Evolutionary conservation across 2,113 vertebrate species (phyloP).

Genomic region (Neogobius melanostomus): DNA sequence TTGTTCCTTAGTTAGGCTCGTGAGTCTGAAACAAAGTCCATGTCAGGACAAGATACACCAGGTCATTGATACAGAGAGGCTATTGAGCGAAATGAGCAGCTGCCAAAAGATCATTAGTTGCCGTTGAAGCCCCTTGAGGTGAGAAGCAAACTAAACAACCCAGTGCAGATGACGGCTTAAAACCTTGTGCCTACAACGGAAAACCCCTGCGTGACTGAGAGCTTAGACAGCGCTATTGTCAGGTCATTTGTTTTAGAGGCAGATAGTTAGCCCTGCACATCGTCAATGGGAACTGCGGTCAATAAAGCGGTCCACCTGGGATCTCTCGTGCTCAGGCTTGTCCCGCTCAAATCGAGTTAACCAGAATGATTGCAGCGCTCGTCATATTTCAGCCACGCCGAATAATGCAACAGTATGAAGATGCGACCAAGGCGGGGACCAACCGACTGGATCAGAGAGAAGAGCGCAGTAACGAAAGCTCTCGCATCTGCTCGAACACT

Average conservation of each 20-base stretch:
- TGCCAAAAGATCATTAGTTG: too few relatives aligned
- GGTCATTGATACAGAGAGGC: too few relatives aligned
- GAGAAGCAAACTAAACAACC: too few relatives aligned
- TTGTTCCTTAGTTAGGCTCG: too few relatives aligned
- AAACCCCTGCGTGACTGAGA: too few relatives aligned
- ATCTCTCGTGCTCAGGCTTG: background rate
- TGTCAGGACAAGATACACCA: too few relatives aligned
- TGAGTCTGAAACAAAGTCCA: too few relatives aligned
- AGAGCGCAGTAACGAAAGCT: conserved; percentile 9
- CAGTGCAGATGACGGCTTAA: too few relatives aligned
- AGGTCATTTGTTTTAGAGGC: background rate
- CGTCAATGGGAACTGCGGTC: background rate
- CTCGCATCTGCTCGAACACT: conserved; percentile 38
- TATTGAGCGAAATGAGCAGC: too few relatives aligned
- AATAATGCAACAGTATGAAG: conserved; percentile 17
- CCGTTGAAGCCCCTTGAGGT: too few relatives aligned
- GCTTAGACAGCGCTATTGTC: background rate
- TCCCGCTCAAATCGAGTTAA: conserved; percentile 11
- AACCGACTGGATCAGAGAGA: background rate
- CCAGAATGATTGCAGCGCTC: background rate
- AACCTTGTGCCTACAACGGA: too few relatives aligned
- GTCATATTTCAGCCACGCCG: conserved; percentile 7
- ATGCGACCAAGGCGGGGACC: background rate
- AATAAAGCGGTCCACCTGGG: conserved; percentile 5
- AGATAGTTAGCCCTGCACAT: background rate